phyloP scores from a whole-genome alignment of 2,797 vertebrate genomes.

The Cossypha niveicapilla region DNA sequence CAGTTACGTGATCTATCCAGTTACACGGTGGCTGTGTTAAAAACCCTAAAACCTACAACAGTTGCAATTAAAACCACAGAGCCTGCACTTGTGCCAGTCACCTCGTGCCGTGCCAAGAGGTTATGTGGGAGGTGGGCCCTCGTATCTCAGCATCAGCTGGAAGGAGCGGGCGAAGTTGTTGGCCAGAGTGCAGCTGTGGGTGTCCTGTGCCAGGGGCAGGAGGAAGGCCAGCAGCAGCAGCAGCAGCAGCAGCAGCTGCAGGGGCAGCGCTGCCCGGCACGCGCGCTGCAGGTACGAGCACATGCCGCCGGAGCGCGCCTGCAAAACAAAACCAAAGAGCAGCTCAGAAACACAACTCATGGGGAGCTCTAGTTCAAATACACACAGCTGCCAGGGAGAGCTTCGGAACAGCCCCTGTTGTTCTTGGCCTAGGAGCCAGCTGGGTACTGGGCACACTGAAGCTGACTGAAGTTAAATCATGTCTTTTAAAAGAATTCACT shows the following conservation, averaged over 20 bases:
- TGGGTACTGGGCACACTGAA: neutral
- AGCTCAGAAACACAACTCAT: neutral
- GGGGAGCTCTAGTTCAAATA: neutral
- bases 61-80: neutral
- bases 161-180: conserved; percentile 95
- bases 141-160: conserved; percentile 87
- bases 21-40: neutral
- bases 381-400: neutral
- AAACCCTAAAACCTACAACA: neutral
- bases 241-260: conserved; percentile 85
- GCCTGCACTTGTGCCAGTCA: neutral
- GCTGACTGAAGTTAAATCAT: neutral
- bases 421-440: neutral
- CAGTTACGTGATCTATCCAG: neutral
- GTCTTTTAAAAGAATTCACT: neutral
- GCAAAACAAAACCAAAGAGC: conserved; percentile 19
- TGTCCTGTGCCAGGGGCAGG: conserved; percentile 81
- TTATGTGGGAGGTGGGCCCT: conserved; percentile 88
- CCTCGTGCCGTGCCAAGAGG: neutral
- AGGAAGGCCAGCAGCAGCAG: conserved; percentile 86
- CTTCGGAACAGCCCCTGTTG: neutral
- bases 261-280: conserved; percentile 82
- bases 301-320: conserved; percentile 63
- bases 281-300: conserved; percentile 73
- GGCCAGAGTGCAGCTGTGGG: conserved; percentile 83